These are phyloP conservation scores for Rhagoletis pomonella DNA, from an alignment of 1,140 invertebrate species.

Conservation along the genomic window DNA sequence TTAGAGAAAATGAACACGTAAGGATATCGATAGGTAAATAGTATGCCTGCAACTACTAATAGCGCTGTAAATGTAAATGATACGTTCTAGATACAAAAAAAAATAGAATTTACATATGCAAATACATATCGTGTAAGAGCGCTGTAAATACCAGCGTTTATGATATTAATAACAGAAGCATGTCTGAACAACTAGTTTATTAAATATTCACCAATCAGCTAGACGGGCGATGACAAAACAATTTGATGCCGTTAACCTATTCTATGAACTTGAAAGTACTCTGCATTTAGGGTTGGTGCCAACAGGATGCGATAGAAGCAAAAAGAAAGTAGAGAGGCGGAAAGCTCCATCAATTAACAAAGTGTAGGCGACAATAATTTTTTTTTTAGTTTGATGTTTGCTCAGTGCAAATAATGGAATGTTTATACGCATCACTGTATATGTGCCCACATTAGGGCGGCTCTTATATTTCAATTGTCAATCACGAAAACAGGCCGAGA, in stretches of 20 bases:
- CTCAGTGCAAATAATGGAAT: background rate
- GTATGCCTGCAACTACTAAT: no score
- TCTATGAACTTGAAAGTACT: no score
- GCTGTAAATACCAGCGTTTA: background rate
- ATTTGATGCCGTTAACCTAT: no score
- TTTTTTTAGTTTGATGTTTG: constrained; percentile 1
- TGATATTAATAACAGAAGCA: background rate
- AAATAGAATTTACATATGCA: constrained; percentile 7
- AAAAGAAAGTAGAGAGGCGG: background rate
- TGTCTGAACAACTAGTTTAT: background rate
- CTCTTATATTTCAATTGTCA: no score
- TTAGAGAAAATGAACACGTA: no score
- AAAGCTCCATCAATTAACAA: constrained; percentile 1
- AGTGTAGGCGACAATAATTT: background rate
- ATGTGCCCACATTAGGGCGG: no score
- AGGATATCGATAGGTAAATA: no score
- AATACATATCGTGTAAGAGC: no score
- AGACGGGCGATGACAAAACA: background rate
- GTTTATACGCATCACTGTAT: background rate
- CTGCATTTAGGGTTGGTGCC: no score
- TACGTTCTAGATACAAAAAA: background rate
- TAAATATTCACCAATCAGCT: constrained; percentile 38
- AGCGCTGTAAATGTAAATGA: background rate
- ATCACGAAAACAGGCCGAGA: no score
- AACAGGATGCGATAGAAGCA: no score